Evolutionary conservation across 1,140 invertebrate genomes (phyloP).

Genomic region (Drosophila melanogaster): Release_6_plus_ISO1_MT NC_004354.4:21237501-21238000

Average conservation of each 20-base stretch:
- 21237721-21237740: conserved; percentile 6
- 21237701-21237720: conserved; percentile 40
- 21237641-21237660: background rate
- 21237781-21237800: conserved; percentile 30
- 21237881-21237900: conserved; percentile 75
- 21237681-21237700: conserved; percentile 65
- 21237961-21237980: conserved; percentile 1
- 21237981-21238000: conserved; percentile 14
- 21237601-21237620: conserved; percentile 30
- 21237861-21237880: conserved; percentile 82
- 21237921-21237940: conserved; percentile 11
- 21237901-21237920: conserved; percentile 29
- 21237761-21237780: background rate
- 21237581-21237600: conserved; percentile 1
- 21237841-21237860: conserved; percentile 83
- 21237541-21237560: conserved; percentile 48
- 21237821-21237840: conserved; percentile 74
- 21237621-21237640: conserved; percentile 26
- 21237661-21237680: conserved; percentile 52
- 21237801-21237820: conserved; percentile 41
- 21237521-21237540: conserved; percentile 33
- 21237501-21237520: background rate
- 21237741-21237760: background rate
- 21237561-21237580: conserved; percentile 41
- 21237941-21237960: background rate